Conservation (phyloP, 2,113 vertebrate genomes). For the Alligator sinensis region DNA sequence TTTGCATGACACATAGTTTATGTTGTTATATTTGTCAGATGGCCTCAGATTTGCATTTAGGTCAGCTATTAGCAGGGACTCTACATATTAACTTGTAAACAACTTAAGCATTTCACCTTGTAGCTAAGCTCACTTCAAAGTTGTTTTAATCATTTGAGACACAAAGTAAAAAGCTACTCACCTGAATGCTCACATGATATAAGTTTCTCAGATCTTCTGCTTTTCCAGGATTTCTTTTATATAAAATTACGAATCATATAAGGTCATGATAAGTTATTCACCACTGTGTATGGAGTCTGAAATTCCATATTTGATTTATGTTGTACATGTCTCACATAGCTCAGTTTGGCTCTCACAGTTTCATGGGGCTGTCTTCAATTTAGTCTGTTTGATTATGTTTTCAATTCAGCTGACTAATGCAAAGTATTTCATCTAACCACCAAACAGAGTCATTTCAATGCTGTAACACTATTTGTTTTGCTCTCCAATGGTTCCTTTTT, state of each 20-base stretch:
- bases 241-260: conserved; percentile 22
- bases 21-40: conserved; percentile 16
- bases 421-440: conserved; percentile 8
- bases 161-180: background rate
- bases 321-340: background rate
- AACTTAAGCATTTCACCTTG: conserved; percentile 4
- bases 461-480: background rate
- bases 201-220: background rate
- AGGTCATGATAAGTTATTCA: conserved; percentile 13
- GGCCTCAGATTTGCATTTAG: background rate
- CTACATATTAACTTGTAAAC: conserved; percentile 5
- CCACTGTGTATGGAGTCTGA: background rate
- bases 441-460: conserved; percentile 7
- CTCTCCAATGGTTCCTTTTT: conserved; percentile 43
- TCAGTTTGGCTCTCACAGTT: background rate
- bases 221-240: conserved; percentile 37
- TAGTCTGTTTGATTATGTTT: background rate
- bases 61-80: background rate
- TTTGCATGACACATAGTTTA: background rate
- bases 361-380: background rate
- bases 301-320: conserved; percentile 15
- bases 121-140: conserved; percentile 16
- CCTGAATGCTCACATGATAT: background rate
- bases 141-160: conserved; percentile 15
- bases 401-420: conserved; percentile 15